Evolutionary conservation across 2,797 vertebrate species (phyloP).

Genomic region (Heteromormyrus szaboi): DNA sequence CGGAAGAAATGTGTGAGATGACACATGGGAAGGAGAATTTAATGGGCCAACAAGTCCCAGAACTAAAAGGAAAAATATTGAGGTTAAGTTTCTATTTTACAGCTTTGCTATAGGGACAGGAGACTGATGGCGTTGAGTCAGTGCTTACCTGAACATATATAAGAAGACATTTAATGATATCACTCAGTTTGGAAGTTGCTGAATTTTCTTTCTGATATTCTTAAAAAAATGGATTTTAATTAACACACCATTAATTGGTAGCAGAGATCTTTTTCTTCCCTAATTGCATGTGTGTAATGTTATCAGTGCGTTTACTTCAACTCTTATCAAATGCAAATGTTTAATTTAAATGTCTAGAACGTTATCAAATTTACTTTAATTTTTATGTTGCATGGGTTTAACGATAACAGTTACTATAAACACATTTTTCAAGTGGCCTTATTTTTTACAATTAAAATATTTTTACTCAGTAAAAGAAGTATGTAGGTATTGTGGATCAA

Average conservation of each 20-base stretch:
- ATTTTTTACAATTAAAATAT: background rate
- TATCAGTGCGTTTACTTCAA: slow-evolving; percentile 40
- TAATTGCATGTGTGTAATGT: slow-evolving; percentile 51
- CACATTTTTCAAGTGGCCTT: background rate
- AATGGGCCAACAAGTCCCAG: slow-evolving; percentile 77
- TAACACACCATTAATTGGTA: slow-evolving; percentile 58
- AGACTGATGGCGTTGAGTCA: slow-evolving; percentile 33
- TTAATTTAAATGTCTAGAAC: background rate
- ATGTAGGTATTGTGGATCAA: background rate
- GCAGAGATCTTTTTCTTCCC: slow-evolving; percentile 36
- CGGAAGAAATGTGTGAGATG: slow-evolving; percentile 69
- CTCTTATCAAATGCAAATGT: slow-evolving; percentile 25
- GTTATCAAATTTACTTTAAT: background rate
- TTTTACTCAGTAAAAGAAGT: background rate
- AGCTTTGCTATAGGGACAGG: slow-evolving; percentile 56
- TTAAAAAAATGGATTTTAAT: slow-evolving; percentile 54
- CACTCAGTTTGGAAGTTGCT: slow-evolving; percentile 39
- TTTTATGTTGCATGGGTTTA: background rate
- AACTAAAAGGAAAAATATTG: slow-evolving; percentile 71
- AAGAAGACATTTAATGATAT: slow-evolving; percentile 32
- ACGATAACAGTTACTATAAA: background rate
- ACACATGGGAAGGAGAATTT: slow-evolving; percentile 74
- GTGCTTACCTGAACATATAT: slow-evolving; percentile 33
- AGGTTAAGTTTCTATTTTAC: slow-evolving; percentile 77
- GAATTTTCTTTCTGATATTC: slow-evolving; percentile 47